Conservation (phyloP, 2,797 vertebrate genomes). For the Bradypus variegatus region DNA sequence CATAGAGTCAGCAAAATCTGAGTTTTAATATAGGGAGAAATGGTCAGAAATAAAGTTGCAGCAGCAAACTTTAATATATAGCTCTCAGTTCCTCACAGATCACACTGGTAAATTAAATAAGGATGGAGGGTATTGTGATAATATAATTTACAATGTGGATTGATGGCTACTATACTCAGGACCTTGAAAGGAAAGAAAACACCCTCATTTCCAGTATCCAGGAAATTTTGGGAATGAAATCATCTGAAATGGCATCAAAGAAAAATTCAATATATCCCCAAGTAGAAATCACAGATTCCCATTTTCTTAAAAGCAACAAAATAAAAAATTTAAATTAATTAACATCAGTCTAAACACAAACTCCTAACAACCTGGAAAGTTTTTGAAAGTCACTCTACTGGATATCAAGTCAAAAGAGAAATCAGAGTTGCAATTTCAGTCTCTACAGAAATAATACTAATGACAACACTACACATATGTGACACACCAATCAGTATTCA, state of each 20-base stretch:
- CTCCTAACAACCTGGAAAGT: not conserved
- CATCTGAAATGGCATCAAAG: not conserved
- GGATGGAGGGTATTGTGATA: not conserved
- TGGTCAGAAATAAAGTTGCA: too few relatives aligned
- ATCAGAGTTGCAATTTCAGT: too few relatives aligned
- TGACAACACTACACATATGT: not conserved
- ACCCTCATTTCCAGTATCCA: not conserved
- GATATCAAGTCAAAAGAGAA: fast-evolving
- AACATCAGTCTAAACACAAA: not conserved
- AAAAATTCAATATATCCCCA: not conserved
- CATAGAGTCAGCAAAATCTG: not conserved
- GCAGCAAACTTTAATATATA: fast-evolving
- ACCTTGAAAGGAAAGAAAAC: not conserved
- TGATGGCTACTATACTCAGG: not conserved
- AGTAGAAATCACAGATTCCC: not conserved
- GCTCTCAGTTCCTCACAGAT: fast-evolving
- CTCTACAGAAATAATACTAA: fast-evolving
- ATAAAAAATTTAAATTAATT: not conserved
- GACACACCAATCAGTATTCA: fast-evolving
- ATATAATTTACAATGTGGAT: not conserved
- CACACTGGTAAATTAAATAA: not conserved
- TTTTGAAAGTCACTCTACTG: not conserved
- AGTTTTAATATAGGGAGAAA: not conserved
- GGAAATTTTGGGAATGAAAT: not conserved
- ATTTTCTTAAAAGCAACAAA: not conserved